phyloP scores from a whole-genome alignment of 2,888 invertebrate species.

The Sycophila texana region DNA sequence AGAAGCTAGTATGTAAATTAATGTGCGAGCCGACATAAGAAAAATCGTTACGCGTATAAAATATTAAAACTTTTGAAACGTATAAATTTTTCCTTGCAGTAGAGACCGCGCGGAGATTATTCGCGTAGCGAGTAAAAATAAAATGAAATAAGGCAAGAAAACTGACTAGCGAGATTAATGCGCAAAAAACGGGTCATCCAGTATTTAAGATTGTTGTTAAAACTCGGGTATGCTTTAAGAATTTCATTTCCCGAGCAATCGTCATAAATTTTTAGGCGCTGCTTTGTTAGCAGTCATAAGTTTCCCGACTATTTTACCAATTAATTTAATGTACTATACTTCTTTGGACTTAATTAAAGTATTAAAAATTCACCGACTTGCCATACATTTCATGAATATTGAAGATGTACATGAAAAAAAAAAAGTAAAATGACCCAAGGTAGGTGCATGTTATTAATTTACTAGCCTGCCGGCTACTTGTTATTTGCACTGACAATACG shows the following conservation, averaged over 20 bases:
- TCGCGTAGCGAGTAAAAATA: too few relatives aligned
- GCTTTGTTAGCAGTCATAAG: not conserved
- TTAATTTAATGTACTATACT: constrained; percentile 50
- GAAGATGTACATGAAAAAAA: constrained; percentile 7
- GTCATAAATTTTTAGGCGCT: constrained; percentile 24
- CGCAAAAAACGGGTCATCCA: too few relatives aligned
- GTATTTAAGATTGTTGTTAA: too few relatives aligned
- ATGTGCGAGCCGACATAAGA: too few relatives aligned
- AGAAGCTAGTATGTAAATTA: too few relatives aligned
- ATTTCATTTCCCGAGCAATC: constrained; percentile 33
- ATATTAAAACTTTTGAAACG: too few relatives aligned
- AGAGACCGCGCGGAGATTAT: too few relatives aligned
- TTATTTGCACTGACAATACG: constrained; percentile 30
- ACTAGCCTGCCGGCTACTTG: constrained; percentile 9
- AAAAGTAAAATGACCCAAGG: constrained; percentile 38
- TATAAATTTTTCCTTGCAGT: too few relatives aligned
- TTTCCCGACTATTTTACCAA: constrained; percentile 43
- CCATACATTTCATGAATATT: constrained; percentile 34
- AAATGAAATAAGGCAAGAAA: too few relatives aligned
- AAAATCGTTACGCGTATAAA: too few relatives aligned
- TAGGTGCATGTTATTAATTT: constrained; percentile 37
- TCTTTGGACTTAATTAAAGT: constrained; percentile 49
- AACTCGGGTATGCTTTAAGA: not conserved
- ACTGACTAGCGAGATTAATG: too few relatives aligned
- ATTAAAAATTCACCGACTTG: constrained; percentile 52